Conservation (phyloP, 2,113 vertebrate species). For the Chaetops frenatus region DNA sequence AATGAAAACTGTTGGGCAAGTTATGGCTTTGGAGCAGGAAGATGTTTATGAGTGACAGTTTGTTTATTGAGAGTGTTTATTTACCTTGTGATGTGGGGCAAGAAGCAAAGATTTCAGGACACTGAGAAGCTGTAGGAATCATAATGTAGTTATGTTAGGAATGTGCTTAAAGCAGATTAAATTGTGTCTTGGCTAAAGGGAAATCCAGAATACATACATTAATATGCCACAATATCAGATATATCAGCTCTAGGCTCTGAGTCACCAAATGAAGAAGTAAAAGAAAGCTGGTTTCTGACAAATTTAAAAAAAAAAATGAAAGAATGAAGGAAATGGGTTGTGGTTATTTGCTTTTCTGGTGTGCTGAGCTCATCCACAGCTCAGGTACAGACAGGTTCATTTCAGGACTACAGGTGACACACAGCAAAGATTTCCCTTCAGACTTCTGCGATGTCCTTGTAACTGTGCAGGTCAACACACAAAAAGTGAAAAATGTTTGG, state of each 20-base stretch:
- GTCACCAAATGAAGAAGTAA: background rate
- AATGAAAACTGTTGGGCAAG: slow-evolving; percentile 1
- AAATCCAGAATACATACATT: background rate
- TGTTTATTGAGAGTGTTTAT: background rate
- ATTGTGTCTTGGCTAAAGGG: background rate
- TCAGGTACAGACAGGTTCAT: background rate
- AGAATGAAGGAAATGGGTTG: background rate
- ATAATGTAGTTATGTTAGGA: background rate
- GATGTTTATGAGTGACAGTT: background rate
- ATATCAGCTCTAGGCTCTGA: background rate
- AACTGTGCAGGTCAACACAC: background rate
- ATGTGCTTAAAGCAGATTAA: background rate
- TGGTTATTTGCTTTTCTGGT: background rate
- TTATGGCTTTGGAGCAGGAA: slow-evolving; percentile 3
- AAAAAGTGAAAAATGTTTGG: background rate
- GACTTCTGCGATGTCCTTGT: background rate
- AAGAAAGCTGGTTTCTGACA: accelerated
- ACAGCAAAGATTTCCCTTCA: background rate
- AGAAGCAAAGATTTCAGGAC: background rate
- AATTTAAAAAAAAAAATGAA: no score
- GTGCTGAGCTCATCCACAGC: background rate
- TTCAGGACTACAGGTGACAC: background rate
- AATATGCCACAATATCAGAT: background rate
- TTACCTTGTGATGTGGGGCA: background rate
- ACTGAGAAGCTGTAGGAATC: background rate